Base-by-base conservation (phyloP, 1,140 invertebrate genomes). In the Drosophila virilis region DNA sequence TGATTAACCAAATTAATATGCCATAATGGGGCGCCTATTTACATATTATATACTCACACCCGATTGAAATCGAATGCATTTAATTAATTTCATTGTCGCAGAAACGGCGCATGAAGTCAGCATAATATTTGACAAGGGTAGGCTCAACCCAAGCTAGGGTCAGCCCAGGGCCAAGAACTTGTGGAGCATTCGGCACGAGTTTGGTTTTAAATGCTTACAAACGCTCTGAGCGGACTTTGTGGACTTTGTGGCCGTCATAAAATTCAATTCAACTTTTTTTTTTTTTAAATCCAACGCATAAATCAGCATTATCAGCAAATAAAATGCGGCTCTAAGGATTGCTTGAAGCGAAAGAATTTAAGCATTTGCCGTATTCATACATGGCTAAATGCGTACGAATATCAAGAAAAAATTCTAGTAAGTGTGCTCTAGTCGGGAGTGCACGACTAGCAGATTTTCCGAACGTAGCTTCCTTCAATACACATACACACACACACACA, bases 1-100 rank as follows among this genome's bases (percentile, higher is more conserved):
- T 80, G 64, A 64, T 80, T 78, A 80, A 73, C 37, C 51, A 72
- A 85, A 85, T 85, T 72, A 78, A 85, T 65, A 8, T 42, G 9
- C 10, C 8, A 66, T 69, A 73, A 35, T 61, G 28, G 42, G 51
- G 43, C 35, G 70, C 17, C 22, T 69, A 54, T 76, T 82, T 60
- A 38, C 61, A 59, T 35, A n/a, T 54, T 35, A 43, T 45, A 38
- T 46, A 33, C 45, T 22, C 43, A 22, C 38, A 33, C 45, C 38
- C 62, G 17, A 46, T 46, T 45, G n/a, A 8, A 64, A 52, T 75
- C 43, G 42, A 74, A 62, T 46, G 58, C 9, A 40, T 35, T 38
- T 65, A 43, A 58, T 64, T 62, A 51, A 42, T 54, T 68, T 60
- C 22, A 17, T 54, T 40, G 38, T 33, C 13, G 28, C 10, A 17